Base-by-base conservation (phyloP, 2,888 invertebrate genomes). In the Oxyteleia sp. region DNA sequence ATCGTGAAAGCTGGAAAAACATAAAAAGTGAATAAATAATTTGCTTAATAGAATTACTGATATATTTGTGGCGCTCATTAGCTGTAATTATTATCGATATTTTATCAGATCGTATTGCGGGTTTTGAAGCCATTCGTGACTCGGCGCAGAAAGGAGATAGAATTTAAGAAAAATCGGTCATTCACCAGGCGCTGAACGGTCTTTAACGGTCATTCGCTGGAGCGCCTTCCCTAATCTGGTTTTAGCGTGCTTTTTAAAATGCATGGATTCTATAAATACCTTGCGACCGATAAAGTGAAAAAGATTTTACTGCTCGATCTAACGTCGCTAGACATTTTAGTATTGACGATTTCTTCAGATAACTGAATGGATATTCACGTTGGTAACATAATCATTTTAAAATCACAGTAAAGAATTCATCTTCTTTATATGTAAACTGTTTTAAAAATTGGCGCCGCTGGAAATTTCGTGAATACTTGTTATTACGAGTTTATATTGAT, bases 161-260 rank as follows among this genome's bases (percentile, higher is more conserved):
- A 66, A 32, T 41, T 32, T 49, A 53, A 66, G 51, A 66, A 66
- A 66, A 66, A 41, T 53, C 53, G 64, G 64, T 64, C 64, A 64
- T 64, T 64, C 47, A 47, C 63, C 63, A 63, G 63, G 3, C 59
- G 26, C 43, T 26, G 23, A 16, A 35, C 63, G 32, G 35, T 47
- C 47, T 63, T 59, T 49, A 63, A 47, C 59, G 59, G 43, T 59
- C 59, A 59, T 63, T 63, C 47, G 47, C 66, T 53, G 41, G 51
- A 51, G 53, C 20, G n/a, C 16, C 41, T 51, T 53, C 51, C 66
- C 66, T 66, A 66, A 66, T 66, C 53, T 66, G 66, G 41, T 66
- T 66, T 66, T 64, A 64, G 51, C 38, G 51, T 32, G 8, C 49
- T 47, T 64, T 49, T 64, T 51, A 35, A 26, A 49, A 64, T 64